Conservation (phyloP, 2,888 invertebrate species). For the Tenthredo distinguenda region DNA sequence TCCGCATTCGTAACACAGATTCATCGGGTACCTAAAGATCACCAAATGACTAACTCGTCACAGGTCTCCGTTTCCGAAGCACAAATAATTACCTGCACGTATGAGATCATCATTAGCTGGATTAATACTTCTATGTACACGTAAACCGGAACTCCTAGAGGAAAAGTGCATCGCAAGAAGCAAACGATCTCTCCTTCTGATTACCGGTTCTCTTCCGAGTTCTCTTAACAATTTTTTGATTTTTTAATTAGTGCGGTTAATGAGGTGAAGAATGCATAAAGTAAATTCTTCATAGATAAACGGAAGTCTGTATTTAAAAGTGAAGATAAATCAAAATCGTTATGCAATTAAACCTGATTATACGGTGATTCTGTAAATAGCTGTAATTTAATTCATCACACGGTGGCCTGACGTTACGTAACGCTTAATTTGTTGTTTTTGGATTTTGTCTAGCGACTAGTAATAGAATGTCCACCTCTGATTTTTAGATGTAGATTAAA, state of each 20-base stretch:
- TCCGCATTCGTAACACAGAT: conserved; percentile 64
- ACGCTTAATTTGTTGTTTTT: conserved; percentile 36
- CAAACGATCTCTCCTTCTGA: not conserved
- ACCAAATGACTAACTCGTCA: conserved; percentile 36
- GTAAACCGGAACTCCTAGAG: not conserved
- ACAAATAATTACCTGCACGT: conserved; percentile 32
- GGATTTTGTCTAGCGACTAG: not conserved
- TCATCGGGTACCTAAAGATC: conserved; percentile 51
- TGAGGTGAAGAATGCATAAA: not conserved
- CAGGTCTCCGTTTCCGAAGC: not conserved
- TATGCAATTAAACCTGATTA: conserved; percentile 9
- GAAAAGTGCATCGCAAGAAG: conserved; percentile 24
- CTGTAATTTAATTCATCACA: conserved; percentile 21
- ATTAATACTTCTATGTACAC: not conserved
- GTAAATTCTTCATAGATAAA: not conserved
- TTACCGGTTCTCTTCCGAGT: not conserved
- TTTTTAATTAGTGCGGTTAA: conserved; percentile 3
- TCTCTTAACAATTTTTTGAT: not conserved
- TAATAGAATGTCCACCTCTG: conserved; percentile 45
- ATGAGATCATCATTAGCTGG: conserved; percentile 44
- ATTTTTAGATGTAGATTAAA: conserved; percentile 75
- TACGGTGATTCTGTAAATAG: conserved; percentile 3
- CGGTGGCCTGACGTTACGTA: conserved; percentile 33
- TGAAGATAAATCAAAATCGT: not conserved
- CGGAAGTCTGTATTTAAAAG: not conserved